phyloP scores from a whole-genome alignment of 1,140 invertebrate genomes.

The Eulimnadia texana region DNA sequence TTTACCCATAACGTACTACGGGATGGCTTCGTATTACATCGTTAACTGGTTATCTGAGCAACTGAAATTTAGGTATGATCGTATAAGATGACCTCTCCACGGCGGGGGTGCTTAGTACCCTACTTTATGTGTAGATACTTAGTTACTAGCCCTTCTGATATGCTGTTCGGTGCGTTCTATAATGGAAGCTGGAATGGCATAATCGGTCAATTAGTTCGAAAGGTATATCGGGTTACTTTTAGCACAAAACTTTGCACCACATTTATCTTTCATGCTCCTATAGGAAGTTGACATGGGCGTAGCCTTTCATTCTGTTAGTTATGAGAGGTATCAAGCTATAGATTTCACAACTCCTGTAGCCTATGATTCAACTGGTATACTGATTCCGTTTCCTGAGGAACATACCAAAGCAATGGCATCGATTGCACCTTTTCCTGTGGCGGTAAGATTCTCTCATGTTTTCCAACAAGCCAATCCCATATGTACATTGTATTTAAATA shows the following conservation, averaged over 20 bases:
- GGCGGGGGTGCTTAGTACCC: too few relatives aligned
- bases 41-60: too few relatives aligned
- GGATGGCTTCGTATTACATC: too few relatives aligned
- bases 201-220: neutral
- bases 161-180: neutral
- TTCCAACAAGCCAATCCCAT: too few relatives aligned
- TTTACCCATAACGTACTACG: too few relatives aligned
- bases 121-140: too few relatives aligned
- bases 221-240: neutral
- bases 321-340: neutral
- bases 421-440: neutral
- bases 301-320: neutral
- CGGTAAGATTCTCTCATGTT: too few relatives aligned
- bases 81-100: too few relatives aligned
- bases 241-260: neutral
- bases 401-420: neutral
- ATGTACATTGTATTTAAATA: too few relatives aligned
- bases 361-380: neutral
- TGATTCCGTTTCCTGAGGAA: conserved; percentile 4
- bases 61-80: too few relatives aligned
- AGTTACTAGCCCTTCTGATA: neutral
- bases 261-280: neutral
- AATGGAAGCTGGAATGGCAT: conserved; percentile 2
- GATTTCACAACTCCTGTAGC: neutral
- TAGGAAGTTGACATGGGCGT: neutral